These are phyloP conservation scores for Myotis brandtii DNA, from an alignment of 2,113 vertebrate species.

Conservation along the genomic window DNA sequence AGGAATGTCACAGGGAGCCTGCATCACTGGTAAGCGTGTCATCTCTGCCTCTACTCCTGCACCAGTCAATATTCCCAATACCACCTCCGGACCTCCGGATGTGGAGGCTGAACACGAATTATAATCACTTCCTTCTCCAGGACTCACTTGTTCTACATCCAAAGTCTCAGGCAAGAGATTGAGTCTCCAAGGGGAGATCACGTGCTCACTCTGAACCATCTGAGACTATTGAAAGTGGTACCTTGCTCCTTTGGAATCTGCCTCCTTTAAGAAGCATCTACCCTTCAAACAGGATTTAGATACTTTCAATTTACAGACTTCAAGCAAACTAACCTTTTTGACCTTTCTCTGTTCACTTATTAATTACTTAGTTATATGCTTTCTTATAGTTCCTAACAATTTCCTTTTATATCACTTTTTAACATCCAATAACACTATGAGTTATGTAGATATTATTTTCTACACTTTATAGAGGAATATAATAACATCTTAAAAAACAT, in stretches of 20 bases:
- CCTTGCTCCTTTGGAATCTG: neutral
- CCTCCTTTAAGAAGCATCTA: neutral
- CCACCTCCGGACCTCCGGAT: rapidly evolving
- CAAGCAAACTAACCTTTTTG: neutral
- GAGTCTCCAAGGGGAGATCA: neutral
- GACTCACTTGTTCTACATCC: neutral
- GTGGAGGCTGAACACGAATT: neutral
- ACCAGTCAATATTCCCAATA: too few relatives aligned
- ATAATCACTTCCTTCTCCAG: neutral
- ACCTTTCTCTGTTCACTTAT: neutral
- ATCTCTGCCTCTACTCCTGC: neutral
- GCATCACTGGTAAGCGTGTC: rapidly evolving
- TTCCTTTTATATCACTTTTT: neutral
- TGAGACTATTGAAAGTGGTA: neutral
- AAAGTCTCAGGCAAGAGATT: neutral
- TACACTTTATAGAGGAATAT: neutral
- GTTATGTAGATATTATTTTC: neutral
- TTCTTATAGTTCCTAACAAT: neutral
- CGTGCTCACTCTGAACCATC: neutral
- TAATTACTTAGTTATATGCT: neutral
- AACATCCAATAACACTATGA: neutral
- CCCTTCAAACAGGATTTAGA: neutral
- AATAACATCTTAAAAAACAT: neutral
- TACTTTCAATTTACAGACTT: neutral
- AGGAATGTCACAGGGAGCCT: rapidly evolving